Evolutionary conservation across 2,888 invertebrate species (phyloP).

Genomic region (Platypus cylindrus): DNA sequence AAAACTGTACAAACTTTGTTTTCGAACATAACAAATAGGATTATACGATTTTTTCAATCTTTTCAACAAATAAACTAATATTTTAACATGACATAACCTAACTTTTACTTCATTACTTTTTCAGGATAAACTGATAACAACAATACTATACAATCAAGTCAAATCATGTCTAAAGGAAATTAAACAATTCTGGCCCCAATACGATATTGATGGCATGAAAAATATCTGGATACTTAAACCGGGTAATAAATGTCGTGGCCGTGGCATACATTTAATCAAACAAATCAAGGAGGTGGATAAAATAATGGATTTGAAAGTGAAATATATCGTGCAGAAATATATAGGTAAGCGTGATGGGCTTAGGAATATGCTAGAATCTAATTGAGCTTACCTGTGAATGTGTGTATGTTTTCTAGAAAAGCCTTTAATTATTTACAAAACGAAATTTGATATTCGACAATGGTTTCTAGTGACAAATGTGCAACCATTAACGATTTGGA

Average conservation of each 20-base stretch:
- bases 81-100: too few species aligned
- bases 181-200: conserved; percentile 65
- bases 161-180: conserved; percentile 53
- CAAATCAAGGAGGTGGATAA: conserved; percentile 74
- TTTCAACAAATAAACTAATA: too few species aligned
- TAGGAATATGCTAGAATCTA: too few species aligned
- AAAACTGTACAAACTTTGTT: too few species aligned
- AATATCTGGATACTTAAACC: conserved; percentile 95
- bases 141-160: too few species aligned
- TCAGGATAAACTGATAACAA: conserved; percentile 11
- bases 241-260: conserved; percentile 83
- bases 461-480: conserved; percentile 90
- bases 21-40: not conserved
- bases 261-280: conserved; percentile 79
- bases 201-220: conserved; percentile 68
- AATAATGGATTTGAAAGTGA: conserved; percentile 52
- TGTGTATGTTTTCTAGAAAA: conserved; percentile 71
- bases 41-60: conserved; percentile 1
- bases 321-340: conserved; percentile 91
- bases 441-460: conserved; percentile 90
- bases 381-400: too few species aligned
- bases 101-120: conserved; percentile 1
- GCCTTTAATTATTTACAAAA: conserved; percentile 76
- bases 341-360: conserved; percentile 94
- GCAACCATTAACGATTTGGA: conserved; percentile 83